Percentiles rank a stretch among this genome's conserved stretches.
These are phyloP conservation scores for Malurus leucopterus DNA, from an alignment of 2,797 vertebrate genomes.

Conservation along the genomic window DNA sequence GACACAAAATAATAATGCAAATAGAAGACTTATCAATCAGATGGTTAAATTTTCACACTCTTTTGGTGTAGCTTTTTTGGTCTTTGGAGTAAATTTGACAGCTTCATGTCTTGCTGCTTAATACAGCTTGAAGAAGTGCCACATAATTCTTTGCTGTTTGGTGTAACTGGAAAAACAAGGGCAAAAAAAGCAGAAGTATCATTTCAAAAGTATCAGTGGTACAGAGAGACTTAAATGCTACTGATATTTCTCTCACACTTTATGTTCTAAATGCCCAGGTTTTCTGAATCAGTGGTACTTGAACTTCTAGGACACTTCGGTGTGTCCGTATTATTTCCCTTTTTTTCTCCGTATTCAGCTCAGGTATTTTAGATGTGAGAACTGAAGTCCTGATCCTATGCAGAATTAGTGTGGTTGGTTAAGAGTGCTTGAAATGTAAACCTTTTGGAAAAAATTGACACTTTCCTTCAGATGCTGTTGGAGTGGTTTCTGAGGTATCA, in stretches of 20 bases:
- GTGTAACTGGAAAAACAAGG: neutral
- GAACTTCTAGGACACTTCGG: neutral
- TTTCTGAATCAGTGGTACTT: neutral
- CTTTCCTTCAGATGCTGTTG: neutral
- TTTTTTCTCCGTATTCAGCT: neutral
- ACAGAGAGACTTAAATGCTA: neutral
- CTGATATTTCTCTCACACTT: neutral
- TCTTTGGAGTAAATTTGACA: neutral
- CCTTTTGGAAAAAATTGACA: neutral
- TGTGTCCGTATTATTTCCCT: neutral
- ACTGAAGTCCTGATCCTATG: neutral
- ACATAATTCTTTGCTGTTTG: neutral
- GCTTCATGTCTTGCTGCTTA: neutral
- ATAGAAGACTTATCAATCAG: neutral
- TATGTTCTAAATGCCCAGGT: neutral
- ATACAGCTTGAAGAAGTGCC: neutral
- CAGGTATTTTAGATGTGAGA: neutral
- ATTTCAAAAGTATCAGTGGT: neutral
- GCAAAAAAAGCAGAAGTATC: neutral
- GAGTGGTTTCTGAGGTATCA: neutral
- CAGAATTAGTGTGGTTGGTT: fast-evolving
- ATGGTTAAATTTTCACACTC: neutral
- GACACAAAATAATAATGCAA: neutral
- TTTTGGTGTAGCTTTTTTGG: neutral
- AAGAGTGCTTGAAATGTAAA: neutral